phyloP scores from a whole-genome alignment of 2,888 invertebrate species.

The Seladonia tumulorum region DNA sequence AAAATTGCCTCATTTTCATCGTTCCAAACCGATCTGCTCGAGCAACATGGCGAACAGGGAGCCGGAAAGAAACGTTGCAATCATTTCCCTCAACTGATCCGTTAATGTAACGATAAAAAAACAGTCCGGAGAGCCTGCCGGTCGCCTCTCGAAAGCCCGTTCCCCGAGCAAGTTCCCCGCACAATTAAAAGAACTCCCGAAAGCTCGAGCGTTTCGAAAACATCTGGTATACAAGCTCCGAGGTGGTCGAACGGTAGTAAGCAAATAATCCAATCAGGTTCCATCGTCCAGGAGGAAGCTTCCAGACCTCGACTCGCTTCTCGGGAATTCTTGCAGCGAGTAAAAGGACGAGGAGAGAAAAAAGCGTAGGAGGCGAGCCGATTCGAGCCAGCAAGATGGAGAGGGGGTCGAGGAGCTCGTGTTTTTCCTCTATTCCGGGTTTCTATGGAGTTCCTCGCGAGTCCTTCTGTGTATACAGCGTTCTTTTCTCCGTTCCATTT shows the following conservation, averaged over 20 bases:
- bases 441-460: constrained; percentile 49
- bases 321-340: constrained; percentile 56
- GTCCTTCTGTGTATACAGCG: constrained; percentile 55
- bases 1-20: background rate
- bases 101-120: constrained; percentile 1
- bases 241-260: constrained; percentile 67
- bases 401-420: constrained; percentile 32
- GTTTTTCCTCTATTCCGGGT: constrained; percentile 51
- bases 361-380: constrained; percentile 4
- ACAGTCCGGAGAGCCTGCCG: background rate
- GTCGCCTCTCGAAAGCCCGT: background rate
- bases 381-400: constrained; percentile 21
- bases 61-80: background rate
- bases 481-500: constrained; percentile 55
- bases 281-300: constrained; percentile 45
- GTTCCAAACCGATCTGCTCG: background rate
- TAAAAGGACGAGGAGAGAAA: constrained; percentile 9
- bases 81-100: background rate
- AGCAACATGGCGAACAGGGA: background rate
- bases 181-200: background rate
- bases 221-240: constrained; percentile 49
- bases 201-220: constrained; percentile 46
- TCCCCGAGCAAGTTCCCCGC: background rate
- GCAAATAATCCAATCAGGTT: constrained; percentile 79
- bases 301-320: constrained; percentile 22